Conservation (phyloP, 2,113 vertebrate species). For the Bombycilla garrulus region DNA sequence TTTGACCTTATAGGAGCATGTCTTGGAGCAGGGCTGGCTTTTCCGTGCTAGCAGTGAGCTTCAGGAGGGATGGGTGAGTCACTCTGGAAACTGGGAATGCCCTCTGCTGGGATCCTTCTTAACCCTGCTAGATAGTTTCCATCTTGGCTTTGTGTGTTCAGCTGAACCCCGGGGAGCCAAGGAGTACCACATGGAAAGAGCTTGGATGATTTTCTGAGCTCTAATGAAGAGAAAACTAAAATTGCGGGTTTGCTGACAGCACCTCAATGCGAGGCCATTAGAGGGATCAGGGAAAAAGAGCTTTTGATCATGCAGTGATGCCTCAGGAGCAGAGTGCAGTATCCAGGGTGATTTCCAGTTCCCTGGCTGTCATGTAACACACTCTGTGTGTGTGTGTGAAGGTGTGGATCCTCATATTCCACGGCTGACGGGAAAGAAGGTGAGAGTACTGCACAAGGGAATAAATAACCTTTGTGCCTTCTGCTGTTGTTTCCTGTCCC, state of each 20-base stretch:
- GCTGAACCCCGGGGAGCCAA: neutral
- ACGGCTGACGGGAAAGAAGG: neutral
- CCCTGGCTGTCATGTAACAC: no score
- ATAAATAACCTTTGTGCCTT: neutral
- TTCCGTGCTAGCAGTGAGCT: neutral
- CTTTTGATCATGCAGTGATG: neutral
- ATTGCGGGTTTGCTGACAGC: neutral
- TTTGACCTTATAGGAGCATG: neutral
- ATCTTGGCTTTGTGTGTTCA: neutral
- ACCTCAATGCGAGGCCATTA: neutral
- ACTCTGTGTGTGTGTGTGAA: accelerated
- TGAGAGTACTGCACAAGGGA: neutral
- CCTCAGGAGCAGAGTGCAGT: neutral
- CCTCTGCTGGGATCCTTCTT: neutral
- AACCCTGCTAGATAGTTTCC: neutral
- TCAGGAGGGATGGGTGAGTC: neutral
- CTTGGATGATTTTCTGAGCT: neutral
- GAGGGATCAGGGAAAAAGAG: neutral
- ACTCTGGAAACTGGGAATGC: neutral
- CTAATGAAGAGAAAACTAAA: neutral
- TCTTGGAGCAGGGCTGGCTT: neutral
- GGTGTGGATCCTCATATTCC: neutral
- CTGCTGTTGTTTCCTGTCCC: neutral
- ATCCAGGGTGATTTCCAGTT: neutral
- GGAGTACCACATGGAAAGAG: neutral